Base-by-base conservation (phyloP, 2,113 vertebrate genomes). In the Hucho hucho region DNA sequence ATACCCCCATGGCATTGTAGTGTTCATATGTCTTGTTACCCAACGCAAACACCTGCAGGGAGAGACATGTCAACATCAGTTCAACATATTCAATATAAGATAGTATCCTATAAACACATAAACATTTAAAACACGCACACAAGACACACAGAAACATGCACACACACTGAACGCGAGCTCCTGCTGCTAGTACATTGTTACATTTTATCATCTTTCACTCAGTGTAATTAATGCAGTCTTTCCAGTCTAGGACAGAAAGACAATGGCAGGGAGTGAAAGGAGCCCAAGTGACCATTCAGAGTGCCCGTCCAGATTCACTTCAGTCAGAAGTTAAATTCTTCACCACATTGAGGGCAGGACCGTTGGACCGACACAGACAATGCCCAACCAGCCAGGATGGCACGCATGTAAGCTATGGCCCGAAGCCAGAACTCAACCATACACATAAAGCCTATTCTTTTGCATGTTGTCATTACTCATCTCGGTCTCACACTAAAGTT, bases 21-120 rank as follows among this genome's bases (percentile, higher is more conserved):
- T 99, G 97, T 79, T 99, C 98, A 0, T 99, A 99, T 0, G 97
- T 98, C 87, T 99, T 99, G 85, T 99, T 99, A 9, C 98, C 98
- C 67, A 99, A 91, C 25, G 94, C 95, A 83, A 99, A 99, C 1
- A 99, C 97, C 98, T 99, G 83, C 0, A 89, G 3, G 82, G 24
- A 82, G 20, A 72, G 24, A 56, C 18, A 25, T 28, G 64, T n/a
- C 70, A 59, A 59, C 22, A 59, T 43, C 37, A 22, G 37, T 16
- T 18, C 47, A 16, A n/a, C 22, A 49, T 29, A 63, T 43, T 43
- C 37, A 43, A 43, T 43, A 37, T 37, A 43, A 43, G 37, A 9
- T 43, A 7, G 37, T 11, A 43, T 43, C 2, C 37, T 43, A 43
- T 43, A 11, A 11, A 43, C 37, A 43, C 37, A n/a, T n/a, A n/a